These are phyloP conservation scores for Stenodema calcarata DNA, from an alignment of 2,888 invertebrate species.

Conservation along the genomic window DNA sequence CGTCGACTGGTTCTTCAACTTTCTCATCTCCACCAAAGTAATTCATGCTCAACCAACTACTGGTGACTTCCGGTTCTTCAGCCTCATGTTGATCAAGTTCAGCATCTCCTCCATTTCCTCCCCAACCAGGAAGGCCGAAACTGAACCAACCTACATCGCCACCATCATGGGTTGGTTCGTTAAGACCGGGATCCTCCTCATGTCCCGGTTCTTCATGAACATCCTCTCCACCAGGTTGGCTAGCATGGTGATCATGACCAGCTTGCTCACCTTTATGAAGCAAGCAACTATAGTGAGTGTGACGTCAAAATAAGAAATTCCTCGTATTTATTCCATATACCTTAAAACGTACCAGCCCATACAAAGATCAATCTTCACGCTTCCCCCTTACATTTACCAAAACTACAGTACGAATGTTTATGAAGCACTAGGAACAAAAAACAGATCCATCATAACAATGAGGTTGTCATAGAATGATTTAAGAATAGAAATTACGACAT, in stretches of 20 bases:
- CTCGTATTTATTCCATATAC: neutral
- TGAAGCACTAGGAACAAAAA: no score
- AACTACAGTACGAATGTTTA: no score
- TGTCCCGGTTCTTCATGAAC: conserved; percentile 60
- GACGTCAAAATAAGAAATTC: neutral
- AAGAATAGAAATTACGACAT: no score
- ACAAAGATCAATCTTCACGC: no score
- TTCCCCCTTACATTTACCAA: no score
- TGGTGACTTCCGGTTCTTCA: neutral
- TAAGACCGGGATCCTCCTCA: conserved; percentile 55
- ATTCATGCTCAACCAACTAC: conserved; percentile 42
- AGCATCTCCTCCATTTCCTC: conserved; percentile 8
- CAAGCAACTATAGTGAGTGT: conserved; percentile 15
- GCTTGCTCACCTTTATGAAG: conserved; percentile 33
- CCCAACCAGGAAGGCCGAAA: conserved; percentile 26
- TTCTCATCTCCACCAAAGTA: conserved; percentile 43
- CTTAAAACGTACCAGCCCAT: neutral
- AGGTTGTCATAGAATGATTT: no score
- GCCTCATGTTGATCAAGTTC: conserved; percentile 16
- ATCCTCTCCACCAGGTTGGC: conserved; percentile 56
- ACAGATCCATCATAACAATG: no score
- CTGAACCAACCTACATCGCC: conserved; percentile 54
- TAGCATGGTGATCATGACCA: conserved; percentile 55
- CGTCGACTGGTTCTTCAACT: conserved; percentile 63
- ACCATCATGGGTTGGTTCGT: conserved; percentile 59